Percentiles rank a stretch among this genome's conserved stretches.
Evolutionary conservation across 2,888 invertebrate genomes (phyloP).

Genomic region (Philopedon plagiatum): DNA sequence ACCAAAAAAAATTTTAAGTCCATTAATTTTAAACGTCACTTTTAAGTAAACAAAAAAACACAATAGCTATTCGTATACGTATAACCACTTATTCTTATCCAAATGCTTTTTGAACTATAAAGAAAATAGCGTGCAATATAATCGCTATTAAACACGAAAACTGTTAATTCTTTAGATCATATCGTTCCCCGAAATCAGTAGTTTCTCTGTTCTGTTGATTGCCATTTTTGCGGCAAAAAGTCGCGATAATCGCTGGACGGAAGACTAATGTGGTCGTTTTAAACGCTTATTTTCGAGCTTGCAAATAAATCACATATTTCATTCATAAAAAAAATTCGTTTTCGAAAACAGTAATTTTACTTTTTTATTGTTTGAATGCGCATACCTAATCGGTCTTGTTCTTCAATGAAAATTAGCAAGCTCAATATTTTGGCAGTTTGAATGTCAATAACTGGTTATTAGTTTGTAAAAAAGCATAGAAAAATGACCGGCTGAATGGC

Average conservation of each 20-base stretch:
- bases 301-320: not conserved
- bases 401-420: no score
- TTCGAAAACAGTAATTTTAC: no score
- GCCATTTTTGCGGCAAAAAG: slow-evolving; percentile 24
- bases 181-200: slow-evolving; percentile 20
- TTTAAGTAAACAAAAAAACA: not conserved
- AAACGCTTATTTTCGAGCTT: not conserved
- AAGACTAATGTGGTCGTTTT: slow-evolving; percentile 7
- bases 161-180: slow-evolving; percentile 25
- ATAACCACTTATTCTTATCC: not conserved
- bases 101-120: not conserved
- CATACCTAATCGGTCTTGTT: no score
- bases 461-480: no score
- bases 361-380: no score
- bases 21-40: no score
- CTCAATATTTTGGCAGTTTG: no score
- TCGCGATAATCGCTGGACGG: slow-evolving; percentile 12
- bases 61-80: not conserved
- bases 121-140: slow-evolving; percentile 18
- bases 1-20: no score
- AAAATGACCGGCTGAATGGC: no score
- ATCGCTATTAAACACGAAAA: slow-evolving; percentile 25
- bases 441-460: no score
- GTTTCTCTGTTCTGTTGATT: slow-evolving; percentile 19
- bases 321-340: not conserved